phyloP scores from a whole-genome alignment of 2,113 vertebrate species.

The Candoia aspera region DNA sequence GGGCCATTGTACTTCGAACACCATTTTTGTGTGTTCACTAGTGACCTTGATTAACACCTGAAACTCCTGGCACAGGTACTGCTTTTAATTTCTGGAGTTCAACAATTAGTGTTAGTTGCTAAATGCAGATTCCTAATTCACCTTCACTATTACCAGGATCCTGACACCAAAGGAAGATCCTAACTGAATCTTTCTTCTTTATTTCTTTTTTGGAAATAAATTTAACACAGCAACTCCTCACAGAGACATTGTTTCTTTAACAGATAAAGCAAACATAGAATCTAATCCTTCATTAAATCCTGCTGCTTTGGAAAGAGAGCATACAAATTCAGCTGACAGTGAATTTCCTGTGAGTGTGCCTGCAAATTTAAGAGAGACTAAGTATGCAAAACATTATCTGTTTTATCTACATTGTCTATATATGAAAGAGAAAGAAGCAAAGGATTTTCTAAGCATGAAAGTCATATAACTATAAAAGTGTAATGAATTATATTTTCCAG shows the following conservation, averaged over 20 bases:
- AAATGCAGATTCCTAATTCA: background rate
- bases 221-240: background rate
- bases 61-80: background rate
- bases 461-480: background rate
- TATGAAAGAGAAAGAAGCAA: background rate
- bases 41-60: background rate
- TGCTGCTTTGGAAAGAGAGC: background rate
- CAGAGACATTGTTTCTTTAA: background rate
- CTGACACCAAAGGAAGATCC: background rate
- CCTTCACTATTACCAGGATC: background rate
- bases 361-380: background rate
- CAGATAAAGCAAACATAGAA: background rate
- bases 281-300: background rate
- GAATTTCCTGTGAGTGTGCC: background rate
- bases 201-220: background rate
- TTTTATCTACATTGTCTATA: background rate
- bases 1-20: background rate
- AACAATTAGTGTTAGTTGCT: background rate
- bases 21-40: background rate
- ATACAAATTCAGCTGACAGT: background rate
- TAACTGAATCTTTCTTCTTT: background rate
- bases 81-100: background rate
- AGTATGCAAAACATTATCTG: background rate
- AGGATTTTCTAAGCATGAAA: background rate
- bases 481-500: background rate